A percentile compares a stretch with the other conserved stretches of the same genome.
Conservation (phyloP, 2,888 invertebrate species). For the Acanthopleura granulata region DNA sequence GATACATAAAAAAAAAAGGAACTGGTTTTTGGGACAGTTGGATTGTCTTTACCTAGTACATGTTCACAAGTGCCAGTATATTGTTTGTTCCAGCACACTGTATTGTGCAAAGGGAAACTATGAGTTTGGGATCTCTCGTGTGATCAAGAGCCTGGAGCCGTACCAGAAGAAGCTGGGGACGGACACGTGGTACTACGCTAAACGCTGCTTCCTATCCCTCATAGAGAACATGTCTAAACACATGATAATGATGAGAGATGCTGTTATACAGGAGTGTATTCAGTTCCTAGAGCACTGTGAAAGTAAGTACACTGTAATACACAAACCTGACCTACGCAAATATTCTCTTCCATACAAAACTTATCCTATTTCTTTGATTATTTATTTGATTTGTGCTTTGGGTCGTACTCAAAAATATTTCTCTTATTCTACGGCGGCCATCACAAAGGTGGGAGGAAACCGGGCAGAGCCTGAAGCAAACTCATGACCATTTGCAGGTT, state of each 20-base stretch:
- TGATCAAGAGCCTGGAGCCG: conserved; percentile 96
- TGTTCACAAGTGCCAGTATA: conserved; percentile 9
- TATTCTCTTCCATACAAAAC: too few relatives aligned
- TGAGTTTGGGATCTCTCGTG: conserved; percentile 97
- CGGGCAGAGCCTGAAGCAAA: too few relatives aligned
- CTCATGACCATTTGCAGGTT: too few relatives aligned
- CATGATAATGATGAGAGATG: conserved; percentile 88
- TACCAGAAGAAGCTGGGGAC: conserved; percentile 95
- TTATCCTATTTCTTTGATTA: too few relatives aligned
- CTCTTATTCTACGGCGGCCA: too few relatives aligned
- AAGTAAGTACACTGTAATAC: conserved; percentile 64
- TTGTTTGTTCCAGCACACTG: conserved; percentile 77
- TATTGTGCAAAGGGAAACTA: conserved; percentile 99
- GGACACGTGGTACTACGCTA: conserved; percentile 99
- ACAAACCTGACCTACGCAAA: background rate
- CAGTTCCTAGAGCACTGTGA: conserved; percentile 93
- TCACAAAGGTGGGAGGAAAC: too few relatives aligned
- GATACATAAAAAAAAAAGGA: too few relatives aligned
- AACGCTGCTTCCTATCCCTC: conserved; percentile 93
- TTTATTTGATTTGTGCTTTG: too few relatives aligned
- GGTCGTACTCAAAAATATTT: too few relatives aligned
- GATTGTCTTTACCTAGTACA: too few relatives aligned
- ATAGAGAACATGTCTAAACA: conserved; percentile 92
- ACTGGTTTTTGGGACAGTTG: too few relatives aligned
- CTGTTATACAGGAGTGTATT: conserved; percentile 88